Percentiles rank a stretch among this genome's conserved stretches.
These are phyloP conservation scores for Eupsilia transversa DNA, from an alignment of 2,888 invertebrate genomes.

Conservation along the genomic window DNA sequence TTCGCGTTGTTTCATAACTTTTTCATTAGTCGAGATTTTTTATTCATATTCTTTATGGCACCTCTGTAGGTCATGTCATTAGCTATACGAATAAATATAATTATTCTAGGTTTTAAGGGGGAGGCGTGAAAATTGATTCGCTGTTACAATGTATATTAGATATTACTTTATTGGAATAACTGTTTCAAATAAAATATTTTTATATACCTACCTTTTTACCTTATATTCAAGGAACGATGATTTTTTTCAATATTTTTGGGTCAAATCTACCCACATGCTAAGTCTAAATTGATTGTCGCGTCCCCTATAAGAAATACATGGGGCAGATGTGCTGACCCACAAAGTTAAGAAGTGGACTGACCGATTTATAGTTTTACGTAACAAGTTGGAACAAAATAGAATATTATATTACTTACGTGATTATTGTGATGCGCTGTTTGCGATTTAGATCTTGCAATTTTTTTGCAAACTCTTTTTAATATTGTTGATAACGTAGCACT, in stretches of 20 bases:
- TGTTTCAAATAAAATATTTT: not conserved
- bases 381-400: not conserved
- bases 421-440: not conserved
- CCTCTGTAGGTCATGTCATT: too few relatives aligned
- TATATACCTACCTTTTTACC: not conserved
- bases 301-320: not conserved
- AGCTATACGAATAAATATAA: too few relatives aligned
- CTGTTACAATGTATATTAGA: too few relatives aligned
- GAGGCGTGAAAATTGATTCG: too few relatives aligned
- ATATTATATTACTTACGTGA: conserved; percentile 10
- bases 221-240: not conserved
- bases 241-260: not conserved
- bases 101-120: too few relatives aligned
- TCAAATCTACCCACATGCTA: not conserved
- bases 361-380: not conserved
- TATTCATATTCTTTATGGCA: too few relatives aligned
- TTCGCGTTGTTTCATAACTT: too few relatives aligned
- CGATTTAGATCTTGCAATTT: not conserved
- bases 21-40: too few relatives aligned
- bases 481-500: not conserved
- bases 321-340: conserved; percentile 2
- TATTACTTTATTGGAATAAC: too few relatives aligned
- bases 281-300: not conserved
- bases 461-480: not conserved
- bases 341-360: conserved; percentile 6